Base-by-base conservation (phyloP, 2,888 invertebrate genomes). In the Dicranocentrus wangi region DNA sequence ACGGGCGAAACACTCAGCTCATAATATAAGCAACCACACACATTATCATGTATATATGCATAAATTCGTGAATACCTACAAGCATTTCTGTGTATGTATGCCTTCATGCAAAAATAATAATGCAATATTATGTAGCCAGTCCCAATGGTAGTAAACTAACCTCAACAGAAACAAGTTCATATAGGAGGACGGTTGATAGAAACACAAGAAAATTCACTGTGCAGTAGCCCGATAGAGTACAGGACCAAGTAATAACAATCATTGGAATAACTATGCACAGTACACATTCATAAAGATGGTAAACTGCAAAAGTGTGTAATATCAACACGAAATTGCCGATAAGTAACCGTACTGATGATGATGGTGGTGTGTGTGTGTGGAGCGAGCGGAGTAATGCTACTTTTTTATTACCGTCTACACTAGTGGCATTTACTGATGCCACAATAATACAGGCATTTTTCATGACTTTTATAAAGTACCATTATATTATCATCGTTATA, bases 391-490 rank as follows among this genome's bases (percentile, higher is more conserved):
- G 7, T 10, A 51, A 51, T 51, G 51, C 51, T n/a, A n/a, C 15
- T 55, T 53, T 69, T 69, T 53, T 69, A 27, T 51, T 69, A 47
- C 66, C 47, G 8, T 42, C 66, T 21, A 25, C 25, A 72, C 51
- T 28, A 61, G 10, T 10, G 23, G 21, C n/a, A 55, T 55, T 55
- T 19, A 55, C 55, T 21, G 23, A 23, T 75, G 65, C 27, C 73
- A 75, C 72, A 51, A 51, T 65, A 21, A 51, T 63, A 28, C n/a
- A 32, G 63, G 65, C 55, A 76, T 68, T 76, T 68, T 58, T 76
- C 58, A 76, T 76, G 58, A 60, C 60, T 60, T 61, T 61, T 76
- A 76, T 76, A 76, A 68, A 65, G 68, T 32, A 68, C 47, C 68
- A 76, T 76, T 65, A 68, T 75, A 76, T 76, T 47, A 68, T 68